Conservation (phyloP, 2,888 invertebrate genomes). For the Steinernema hermaphroditum region DNA sequence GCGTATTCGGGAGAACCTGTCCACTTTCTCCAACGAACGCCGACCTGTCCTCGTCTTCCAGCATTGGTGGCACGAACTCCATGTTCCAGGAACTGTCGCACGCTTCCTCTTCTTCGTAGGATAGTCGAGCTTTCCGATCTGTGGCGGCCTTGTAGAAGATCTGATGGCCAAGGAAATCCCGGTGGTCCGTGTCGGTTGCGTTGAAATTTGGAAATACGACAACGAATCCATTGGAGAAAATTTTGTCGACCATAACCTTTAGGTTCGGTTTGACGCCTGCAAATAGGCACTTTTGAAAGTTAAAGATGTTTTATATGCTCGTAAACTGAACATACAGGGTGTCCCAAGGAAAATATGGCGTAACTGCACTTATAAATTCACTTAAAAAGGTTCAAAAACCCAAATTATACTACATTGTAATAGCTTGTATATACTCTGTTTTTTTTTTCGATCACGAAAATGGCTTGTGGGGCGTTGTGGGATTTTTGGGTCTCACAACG, state of each 20-base stretch:
- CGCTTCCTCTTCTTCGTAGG: conserved; percentile 76
- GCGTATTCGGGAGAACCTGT: conserved; percentile 77
- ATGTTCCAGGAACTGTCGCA: conserved; percentile 62
- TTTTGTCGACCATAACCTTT: conserved; percentile 35
- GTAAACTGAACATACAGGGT: no score
- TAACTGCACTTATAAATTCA: no score
- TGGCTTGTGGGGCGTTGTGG: no score
- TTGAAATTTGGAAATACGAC: conserved; percentile 68
- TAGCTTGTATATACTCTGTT: no score
- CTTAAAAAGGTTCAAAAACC: no score
- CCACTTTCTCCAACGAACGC: not conserved
- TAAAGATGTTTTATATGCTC: no score
- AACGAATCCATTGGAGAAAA: not conserved
- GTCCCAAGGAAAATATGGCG: no score
- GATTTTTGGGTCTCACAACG: no score
- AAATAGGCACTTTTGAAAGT: conserved; percentile 1
- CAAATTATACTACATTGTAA: no score
- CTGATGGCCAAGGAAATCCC: conserved; percentile 85
- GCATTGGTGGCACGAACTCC: conserved; percentile 41
- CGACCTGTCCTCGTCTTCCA: not conserved
- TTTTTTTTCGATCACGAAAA: no score
- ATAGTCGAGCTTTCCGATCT: conserved; percentile 41
- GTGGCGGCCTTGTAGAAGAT: conserved; percentile 71
- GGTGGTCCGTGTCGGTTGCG: conserved; percentile 70
- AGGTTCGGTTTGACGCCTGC: conserved; percentile 7